Base-by-base conservation (phyloP, 1,140 invertebrate genomes). In the Schmidtea mediterranea region DNA sequence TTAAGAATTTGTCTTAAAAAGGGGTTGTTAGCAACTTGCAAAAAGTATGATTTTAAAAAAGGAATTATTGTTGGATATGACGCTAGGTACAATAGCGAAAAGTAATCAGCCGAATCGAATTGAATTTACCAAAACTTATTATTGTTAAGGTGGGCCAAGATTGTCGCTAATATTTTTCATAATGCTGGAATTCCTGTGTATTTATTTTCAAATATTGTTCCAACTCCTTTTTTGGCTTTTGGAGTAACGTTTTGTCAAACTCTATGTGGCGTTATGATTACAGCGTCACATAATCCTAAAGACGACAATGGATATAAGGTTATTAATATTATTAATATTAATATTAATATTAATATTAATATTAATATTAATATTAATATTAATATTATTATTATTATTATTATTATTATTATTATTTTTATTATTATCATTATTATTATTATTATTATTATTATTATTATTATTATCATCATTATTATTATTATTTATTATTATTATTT, bases 281-380 rank as follows among this genome's bases (percentile, higher is more conserved):
- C 92, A 13, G 90, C 92, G 0, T 95, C 87, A 0, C 90, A 98
- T 56, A 98, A 98, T 70, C 90, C 89, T 0, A 94, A 92, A 67
- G 76, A 94, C 46, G 89, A 98, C 60, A 98, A 98, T 67, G 92
- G 92, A 2, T 97, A 95, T 61, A 98, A 98, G 71, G 82, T 92
- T 24, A 32, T 32, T 32, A 6, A 3, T 32, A 32, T 32, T 32
- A 32, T 32, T 32, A 32, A 6, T 32, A 32, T 32, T 32, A 32
- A 6, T 32, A 32, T 32, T 32, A 32, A 6, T 32, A 32, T 32
- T 32, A 32, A 6, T 32, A 32, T 32, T 32, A 32, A 6, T 32
- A 32, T 32, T 32, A 32, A 6, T 32, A 32, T 32, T 32, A 32
- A 6, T 32, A 32, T 32, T 32, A 32, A 6, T 32, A 32, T 32